Percentiles rank a stretch among this genome's conserved stretches.
Conservation (phyloP, 2,888 invertebrate species). For the Lumbricus terrestris region DNA sequence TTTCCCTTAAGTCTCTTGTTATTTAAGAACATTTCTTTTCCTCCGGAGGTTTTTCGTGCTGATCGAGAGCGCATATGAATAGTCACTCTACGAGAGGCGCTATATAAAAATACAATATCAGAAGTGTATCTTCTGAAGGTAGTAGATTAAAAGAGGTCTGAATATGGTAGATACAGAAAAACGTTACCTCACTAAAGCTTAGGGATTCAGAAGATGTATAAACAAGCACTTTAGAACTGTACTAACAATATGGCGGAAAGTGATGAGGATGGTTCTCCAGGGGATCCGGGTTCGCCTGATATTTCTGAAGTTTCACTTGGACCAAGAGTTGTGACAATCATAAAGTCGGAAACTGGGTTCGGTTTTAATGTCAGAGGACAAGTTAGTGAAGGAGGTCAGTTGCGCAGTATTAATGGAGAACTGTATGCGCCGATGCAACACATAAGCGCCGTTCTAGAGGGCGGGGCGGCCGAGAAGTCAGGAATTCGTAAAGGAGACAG, state of each 20-base stretch:
- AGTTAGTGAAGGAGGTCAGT: conserved; percentile 98
- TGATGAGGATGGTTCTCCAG: conserved; percentile 38
- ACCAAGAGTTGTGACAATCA: conserved; percentile 55
- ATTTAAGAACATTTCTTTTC: too few species aligned
- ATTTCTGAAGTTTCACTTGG: conserved; percentile 35
- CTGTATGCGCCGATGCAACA: conserved; percentile 99
- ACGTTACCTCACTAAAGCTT: not conserved
- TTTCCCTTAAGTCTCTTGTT: too few species aligned
- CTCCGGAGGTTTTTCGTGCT: too few species aligned
- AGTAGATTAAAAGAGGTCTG: not conserved
- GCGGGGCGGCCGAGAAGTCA: conserved; percentile 96
- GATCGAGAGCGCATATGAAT: too few species aligned
- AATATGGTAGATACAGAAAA: not conserved
- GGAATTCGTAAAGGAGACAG: conserved; percentile 96
- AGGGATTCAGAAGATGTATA: not conserved
- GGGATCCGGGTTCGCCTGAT: conserved; percentile 26
- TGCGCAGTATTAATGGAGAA: conserved; percentile 95
- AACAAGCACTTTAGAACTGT: not conserved
- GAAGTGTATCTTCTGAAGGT: not conserved
- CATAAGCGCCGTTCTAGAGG: conserved; percentile 92
- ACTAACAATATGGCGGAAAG: conserved; percentile 39
- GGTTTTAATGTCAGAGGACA: conserved; percentile 99
- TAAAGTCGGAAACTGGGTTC: conserved; percentile 71
- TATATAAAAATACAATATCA: too few species aligned
- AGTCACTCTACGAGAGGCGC: too few species aligned